Conservation (phyloP, 2,888 invertebrate genomes). For the Phyto melanocephala region DNA sequence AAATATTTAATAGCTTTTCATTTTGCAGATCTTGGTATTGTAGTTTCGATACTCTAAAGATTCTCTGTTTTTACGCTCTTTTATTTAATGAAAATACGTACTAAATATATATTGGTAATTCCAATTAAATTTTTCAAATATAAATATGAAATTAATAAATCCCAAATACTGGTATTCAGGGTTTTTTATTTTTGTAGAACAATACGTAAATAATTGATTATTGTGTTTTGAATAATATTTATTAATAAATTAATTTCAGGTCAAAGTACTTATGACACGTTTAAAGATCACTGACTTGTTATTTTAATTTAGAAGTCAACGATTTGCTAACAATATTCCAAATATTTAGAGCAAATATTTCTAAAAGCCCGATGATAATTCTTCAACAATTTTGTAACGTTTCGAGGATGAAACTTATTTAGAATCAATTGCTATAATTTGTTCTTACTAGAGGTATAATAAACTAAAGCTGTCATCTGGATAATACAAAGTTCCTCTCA, state of each 20-base stretch:
- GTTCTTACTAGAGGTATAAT: neutral
- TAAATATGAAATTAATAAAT: too few species aligned
- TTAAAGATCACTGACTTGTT: neutral
- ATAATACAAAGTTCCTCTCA: too few species aligned
- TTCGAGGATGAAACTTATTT: neutral
- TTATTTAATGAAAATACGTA: too few species aligned
- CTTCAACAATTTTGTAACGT: neutral
- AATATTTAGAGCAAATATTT: neutral
- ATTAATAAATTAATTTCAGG: neutral
- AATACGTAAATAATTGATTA: too few species aligned
- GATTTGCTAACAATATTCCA: neutral
- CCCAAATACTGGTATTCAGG: too few species aligned
- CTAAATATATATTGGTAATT: too few species aligned
- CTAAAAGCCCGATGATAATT: neutral
- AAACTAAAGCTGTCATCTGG: conserved; percentile 12
- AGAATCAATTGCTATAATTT: neutral
- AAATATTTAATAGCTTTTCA: too few species aligned
- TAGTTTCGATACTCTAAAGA: too few species aligned
- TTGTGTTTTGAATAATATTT: neutral
- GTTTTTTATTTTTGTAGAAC: too few species aligned
- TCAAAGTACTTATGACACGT: neutral
- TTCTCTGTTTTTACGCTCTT: too few species aligned
- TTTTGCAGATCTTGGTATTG: too few species aligned
- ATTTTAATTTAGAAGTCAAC: neutral
- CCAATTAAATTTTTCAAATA: too few species aligned